A percentile compares a stretch with the other conserved stretches of the same genome.
These are phyloP conservation scores for Calliopum simillimum DNA, from an alignment of 2,888 invertebrate genomes.

Conservation along the genomic window DNA sequence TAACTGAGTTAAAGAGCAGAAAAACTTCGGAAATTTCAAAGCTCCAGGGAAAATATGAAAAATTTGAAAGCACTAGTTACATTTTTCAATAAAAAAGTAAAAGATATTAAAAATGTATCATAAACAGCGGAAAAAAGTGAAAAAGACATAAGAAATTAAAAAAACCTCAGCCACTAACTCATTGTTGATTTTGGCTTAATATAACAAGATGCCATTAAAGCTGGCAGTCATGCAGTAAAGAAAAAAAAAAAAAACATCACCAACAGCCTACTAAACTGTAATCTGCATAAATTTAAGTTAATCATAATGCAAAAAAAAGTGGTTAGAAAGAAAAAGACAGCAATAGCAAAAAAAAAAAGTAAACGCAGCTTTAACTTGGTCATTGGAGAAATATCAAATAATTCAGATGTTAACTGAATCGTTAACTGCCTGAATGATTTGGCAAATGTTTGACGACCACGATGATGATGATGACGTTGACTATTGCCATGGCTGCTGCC, in stretches of 20 bases:
- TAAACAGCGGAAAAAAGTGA: too few relatives aligned
- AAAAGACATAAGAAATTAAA: too few relatives aligned
- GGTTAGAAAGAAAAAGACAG: background rate
- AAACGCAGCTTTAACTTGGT: background rate
- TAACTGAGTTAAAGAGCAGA: slow-evolving; percentile 15
- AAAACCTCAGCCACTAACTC: too few relatives aligned
- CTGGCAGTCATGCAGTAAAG: slow-evolving; percentile 7
- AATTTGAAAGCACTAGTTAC: background rate
- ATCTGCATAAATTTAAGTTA: slow-evolving; percentile 8
- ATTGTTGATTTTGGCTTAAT: too few relatives aligned
- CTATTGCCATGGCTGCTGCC: background rate
- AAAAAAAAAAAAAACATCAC: too few relatives aligned
- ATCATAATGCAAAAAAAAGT: background rate
- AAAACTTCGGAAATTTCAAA: background rate
- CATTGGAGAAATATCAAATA: slow-evolving; percentile 7
- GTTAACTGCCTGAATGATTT: slow-evolving; percentile 24
- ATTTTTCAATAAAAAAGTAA: background rate
- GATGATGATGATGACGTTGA: background rate
- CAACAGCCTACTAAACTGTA: background rate
- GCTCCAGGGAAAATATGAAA: background rate
- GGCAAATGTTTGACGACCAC: background rate
- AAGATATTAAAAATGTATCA: background rate
- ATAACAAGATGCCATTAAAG: background rate
- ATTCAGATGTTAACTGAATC: slow-evolving; percentile 28
- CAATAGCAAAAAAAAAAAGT: too few relatives aligned